Evolutionary conservation across 2,797 vertebrate species (phyloP), one percentile per base, ranked within the genome.

Genomic region (Streptopelia turtur): DNA sequence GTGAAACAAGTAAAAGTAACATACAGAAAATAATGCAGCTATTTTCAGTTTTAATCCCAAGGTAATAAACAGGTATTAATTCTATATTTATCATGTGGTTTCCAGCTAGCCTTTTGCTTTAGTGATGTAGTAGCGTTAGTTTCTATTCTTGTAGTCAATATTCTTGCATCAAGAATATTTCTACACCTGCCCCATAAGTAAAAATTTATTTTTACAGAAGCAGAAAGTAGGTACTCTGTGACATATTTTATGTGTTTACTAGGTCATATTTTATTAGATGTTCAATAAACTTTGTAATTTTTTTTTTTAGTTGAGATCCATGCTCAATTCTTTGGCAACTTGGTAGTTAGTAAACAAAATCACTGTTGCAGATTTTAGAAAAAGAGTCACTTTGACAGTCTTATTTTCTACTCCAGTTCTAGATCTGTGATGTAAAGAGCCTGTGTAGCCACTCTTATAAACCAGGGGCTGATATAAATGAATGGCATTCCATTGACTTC

Each of bases 41-140:
- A 80, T 64, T 80, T 96, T 89, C 52, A 85, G 72, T 87, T 77
- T 93, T 76, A 79, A 94, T 92, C 64, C 90, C 65, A 89, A 88
- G 65, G 6, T 56, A 95, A 90, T 80, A 97, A 96, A 94, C 61
- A 89, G 24, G 25, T 70, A 65, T 68, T 87, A 50, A 86, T 87
- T 96, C 84, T 56, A 21, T 61, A 61, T 90, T 79, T 92, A 37
- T 56, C 6, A 37, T 41, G 4, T 93, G 66, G 7, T 89, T 91
- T 80, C 61, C 43, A 56, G 35, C 9, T 53, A 30, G 61, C 16
- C 8, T 60, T 92, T 39, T 91, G 13, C 78, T 92, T 74, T 45
- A 75, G 11, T 33, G 45, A 3, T 49, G 13, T n/a, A 59, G 16
- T 50, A 65, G 14, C n/a, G 37, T 84, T 68, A 59, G 5, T 69